These are phyloP conservation scores for Drosophila rellima DNA, from an alignment of 2,888 invertebrate genomes.

Conservation along the genomic window DNA sequence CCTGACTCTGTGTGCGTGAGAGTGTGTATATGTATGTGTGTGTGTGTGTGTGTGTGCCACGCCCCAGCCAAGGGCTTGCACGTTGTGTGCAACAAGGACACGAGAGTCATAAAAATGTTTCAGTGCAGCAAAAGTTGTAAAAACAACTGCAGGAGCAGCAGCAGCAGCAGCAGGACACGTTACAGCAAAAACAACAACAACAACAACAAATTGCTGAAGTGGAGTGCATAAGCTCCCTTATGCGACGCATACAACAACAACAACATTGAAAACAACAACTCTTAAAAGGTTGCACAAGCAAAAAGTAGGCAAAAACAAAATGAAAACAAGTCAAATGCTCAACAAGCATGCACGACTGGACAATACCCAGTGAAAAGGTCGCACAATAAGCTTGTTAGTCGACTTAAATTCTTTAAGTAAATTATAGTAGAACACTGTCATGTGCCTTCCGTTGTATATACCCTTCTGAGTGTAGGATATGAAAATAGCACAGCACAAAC, in stretches of 20 bases:
- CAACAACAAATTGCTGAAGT: slow-evolving; percentile 29
- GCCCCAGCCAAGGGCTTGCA: slow-evolving; percentile 38
- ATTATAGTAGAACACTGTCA: background rate
- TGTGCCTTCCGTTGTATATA: background rate
- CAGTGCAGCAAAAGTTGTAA: slow-evolving; percentile 59
- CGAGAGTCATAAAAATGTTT: slow-evolving; percentile 73
- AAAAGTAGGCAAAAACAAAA: slow-evolving; percentile 32
- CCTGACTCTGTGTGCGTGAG: background rate
- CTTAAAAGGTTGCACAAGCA: slow-evolving; percentile 63
- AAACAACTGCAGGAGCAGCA: slow-evolving; percentile 57
- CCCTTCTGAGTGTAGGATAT: background rate
- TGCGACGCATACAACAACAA: slow-evolving; percentile 13
- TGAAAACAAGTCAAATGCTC: slow-evolving; percentile 2
- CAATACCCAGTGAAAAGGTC: background rate
- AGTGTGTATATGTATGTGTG: slow-evolving; percentile 1
- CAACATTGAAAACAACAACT: slow-evolving; percentile 45
- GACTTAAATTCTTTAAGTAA: background rate
- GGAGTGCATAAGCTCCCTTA: slow-evolving; percentile 10
- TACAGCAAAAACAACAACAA: slow-evolving; percentile 27
- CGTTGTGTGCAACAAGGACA: slow-evolving; percentile 69
- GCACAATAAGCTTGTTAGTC: background rate
- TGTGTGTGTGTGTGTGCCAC: slow-evolving; percentile 33
- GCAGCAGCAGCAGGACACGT: slow-evolving; percentile 41
- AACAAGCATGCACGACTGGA: background rate
- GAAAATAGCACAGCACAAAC: background rate